Percentiles rank a stretch among this genome's conserved stretches.
phyloP scores from a whole-genome alignment of 2,797 vertebrate genomes.

The Otolemur crassicaudatus region DNA sequence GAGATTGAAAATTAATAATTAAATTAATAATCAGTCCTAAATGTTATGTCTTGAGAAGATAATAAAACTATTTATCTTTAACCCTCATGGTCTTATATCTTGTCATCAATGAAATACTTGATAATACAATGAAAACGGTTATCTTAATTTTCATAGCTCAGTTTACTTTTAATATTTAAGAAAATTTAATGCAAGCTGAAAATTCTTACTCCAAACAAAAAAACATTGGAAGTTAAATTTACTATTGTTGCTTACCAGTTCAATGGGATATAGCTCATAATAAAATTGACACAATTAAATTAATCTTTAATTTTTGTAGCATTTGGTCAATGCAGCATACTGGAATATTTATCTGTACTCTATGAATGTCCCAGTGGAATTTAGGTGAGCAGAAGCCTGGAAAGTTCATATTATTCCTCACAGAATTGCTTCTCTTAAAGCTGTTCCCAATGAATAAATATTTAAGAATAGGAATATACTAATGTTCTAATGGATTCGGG shows the following conservation, averaged over 20 bases:
- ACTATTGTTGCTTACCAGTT: conserved; percentile 15
- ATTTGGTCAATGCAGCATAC: conserved; percentile 53
- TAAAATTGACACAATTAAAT: conserved; percentile 24
- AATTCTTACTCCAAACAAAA: conserved; percentile 14
- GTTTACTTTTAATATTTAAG: background rate
- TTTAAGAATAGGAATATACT: conserved; percentile 45
- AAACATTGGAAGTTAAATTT: conserved; percentile 16
- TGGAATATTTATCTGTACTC: conserved; percentile 51
- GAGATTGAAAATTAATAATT: background rate
- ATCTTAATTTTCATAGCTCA: background rate
- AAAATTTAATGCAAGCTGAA: background rate
- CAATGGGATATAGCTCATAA: conserved; percentile 1
- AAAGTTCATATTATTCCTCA: conserved; percentile 11
- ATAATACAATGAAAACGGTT: background rate
- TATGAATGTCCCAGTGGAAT: background rate
- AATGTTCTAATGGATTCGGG: conserved; percentile 51
- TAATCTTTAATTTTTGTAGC: background rate
- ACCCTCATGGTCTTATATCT: background rate
- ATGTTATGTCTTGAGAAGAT: background rate
- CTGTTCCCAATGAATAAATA: conserved; percentile 60
- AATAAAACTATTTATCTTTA: background rate
- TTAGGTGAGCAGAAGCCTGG: conserved; percentile 13
- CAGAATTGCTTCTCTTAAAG: background rate
- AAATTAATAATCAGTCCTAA: background rate
- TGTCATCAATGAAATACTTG: background rate